phyloP scores from a whole-genome alignment of 1,140 invertebrate genomes.

The Goniozus legneri region DNA sequence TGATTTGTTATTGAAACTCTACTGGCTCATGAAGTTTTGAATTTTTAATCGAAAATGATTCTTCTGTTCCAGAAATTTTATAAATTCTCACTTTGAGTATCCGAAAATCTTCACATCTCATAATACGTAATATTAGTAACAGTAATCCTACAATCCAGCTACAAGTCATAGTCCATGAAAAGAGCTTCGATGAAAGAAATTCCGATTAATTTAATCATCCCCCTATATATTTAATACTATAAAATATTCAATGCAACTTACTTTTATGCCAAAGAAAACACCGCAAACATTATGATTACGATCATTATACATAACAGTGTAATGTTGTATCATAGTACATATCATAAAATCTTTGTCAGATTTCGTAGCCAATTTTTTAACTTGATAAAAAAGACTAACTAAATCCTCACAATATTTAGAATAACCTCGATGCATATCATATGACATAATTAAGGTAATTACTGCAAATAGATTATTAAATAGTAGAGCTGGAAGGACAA shows the following conservation, averaged over 20 bases:
- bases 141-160: conserved; percentile 24
- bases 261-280: conserved; percentile 9
- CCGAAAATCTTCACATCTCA: conserved; percentile 23
- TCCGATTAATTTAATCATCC: conserved; percentile 3
- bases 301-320: conserved; percentile 13
- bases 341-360: conserved; percentile 8
- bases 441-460: background rate
- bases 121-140: conserved; percentile 20
- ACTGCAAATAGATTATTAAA: conserved; percentile 26
- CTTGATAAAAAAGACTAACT: background rate
- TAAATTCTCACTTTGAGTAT: conserved; percentile 26
- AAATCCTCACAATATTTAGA: conserved; percentile 18
- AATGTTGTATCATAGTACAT: conserved; percentile 18
- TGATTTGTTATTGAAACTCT: too few relatives aligned
- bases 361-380: background rate
- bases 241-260: conserved; percentile 10
- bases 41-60: too few relatives aligned
- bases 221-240: background rate
- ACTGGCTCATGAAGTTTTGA: too few relatives aligned
- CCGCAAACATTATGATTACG: conserved; percentile 14
- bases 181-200: conserved; percentile 17
- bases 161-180: conserved; percentile 22
- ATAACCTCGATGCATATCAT: conserved; percentile 18
- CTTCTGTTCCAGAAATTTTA: conserved; percentile 13
- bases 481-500: conserved; percentile 26